Evolutionary conservation across 1,140 invertebrate genomes (phyloP), one percentile per base, ranked within the genome.

Genomic region (Elymnias hypermnestra): DNA sequence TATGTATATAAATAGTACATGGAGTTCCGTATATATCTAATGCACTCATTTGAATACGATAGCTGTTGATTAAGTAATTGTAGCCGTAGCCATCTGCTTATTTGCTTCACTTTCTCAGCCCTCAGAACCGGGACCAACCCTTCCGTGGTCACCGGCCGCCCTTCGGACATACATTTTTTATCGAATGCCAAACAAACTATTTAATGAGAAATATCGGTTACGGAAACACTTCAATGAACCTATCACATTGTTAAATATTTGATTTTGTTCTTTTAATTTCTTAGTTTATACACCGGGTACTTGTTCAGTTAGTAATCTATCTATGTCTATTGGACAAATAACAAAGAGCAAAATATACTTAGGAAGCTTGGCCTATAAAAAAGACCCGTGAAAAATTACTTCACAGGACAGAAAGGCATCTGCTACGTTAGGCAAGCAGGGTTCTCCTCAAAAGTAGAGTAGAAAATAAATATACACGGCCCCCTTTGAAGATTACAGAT

Each of bases 121-220:
- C 57, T 55, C 49, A 31, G 57, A n/a, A n/a, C n/a, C n/a, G 69
- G 63, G 53, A 66, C 52, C 61, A 74, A 76, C 77, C 81, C 75
- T 77, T 59, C 69, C 43, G 52, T 64, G 66, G 56, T 66, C 69
- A 72, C 52, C 69, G 76, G 69, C 67, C 64, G 72, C 73, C 73
- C 76, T 53, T 74, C 60, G 74, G 70, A 75, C 74, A 72, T 54
- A 57, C 57, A 64, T 81, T 84, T 70, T 84, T 84, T 84, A 83
- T 75, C 73, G 53, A 53, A 68, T 39, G 9, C 37, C 67, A 83
- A 83, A 76, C 66, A 79, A 67, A 59, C 58, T 53, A 39, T 44
- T 58, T 75, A 84, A 83, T 75, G 76, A 83, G 72, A 79, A 79
- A 77, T 83, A 84, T 83, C 72, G 60, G 73, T 81, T 74, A 77